These are phyloP conservation scores for Criorhina ranunculi DNA, from an alignment of 2,888 invertebrate species.

Conservation along the genomic window DNA sequence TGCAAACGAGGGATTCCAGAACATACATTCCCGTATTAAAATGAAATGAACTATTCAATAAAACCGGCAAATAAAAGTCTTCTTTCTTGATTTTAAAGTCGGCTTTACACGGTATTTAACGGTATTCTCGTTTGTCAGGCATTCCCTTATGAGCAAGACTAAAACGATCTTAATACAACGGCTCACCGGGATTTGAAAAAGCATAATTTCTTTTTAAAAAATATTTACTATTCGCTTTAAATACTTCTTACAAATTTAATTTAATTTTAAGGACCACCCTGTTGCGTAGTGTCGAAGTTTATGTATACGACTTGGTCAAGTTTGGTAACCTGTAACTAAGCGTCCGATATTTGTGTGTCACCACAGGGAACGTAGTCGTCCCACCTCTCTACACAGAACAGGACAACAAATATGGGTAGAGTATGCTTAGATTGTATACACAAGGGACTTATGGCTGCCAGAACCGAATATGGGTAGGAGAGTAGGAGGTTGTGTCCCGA, in stretches of 20 bases:
- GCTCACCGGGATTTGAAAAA: too few species aligned
- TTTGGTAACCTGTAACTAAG: conserved; percentile 68
- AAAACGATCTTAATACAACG: too few species aligned
- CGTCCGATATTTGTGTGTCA: conserved; percentile 61
- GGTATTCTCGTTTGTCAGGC: too few species aligned
- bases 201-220: too few species aligned
- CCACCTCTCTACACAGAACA: background rate
- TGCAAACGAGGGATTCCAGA: too few species aligned
- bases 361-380: conserved; percentile 41
- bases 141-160: too few species aligned
- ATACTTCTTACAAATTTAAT: background rate
- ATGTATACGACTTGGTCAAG: conserved; percentile 41
- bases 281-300: background rate
- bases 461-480: too few species aligned
- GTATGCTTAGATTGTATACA: conserved; percentile 31
- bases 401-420: conserved; percentile 50
- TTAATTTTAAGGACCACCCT: conserved; percentile 28
- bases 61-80: too few species aligned
- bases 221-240: background rate
- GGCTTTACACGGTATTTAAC: too few species aligned
- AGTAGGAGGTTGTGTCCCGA: background rate
- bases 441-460: conserved; percentile 16
- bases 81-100: too few species aligned
- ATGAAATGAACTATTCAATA: too few species aligned
- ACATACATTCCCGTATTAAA: too few species aligned